Evolutionary conservation across 2,113 vertebrate genomes (phyloP).

Genomic region (Morphnarchus princeps): DNA sequence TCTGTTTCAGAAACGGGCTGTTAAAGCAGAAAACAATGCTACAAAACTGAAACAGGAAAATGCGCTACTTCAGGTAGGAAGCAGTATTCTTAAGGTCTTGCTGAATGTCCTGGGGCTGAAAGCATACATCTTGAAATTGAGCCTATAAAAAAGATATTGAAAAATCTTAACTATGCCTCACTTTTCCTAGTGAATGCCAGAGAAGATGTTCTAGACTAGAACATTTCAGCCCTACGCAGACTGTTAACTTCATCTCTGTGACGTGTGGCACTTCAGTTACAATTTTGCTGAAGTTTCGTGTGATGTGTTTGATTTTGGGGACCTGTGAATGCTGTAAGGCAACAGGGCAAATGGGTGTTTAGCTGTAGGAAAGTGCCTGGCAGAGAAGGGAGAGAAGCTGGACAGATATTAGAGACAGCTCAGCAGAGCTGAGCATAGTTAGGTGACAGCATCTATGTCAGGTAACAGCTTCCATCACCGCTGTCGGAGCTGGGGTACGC

Average conservation of each 20-base stretch:
- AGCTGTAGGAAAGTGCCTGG: not conserved
- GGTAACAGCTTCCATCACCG: not conserved
- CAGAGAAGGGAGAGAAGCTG: not conserved
- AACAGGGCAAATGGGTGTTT: not conserved
- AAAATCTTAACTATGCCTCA: rapidly evolving
- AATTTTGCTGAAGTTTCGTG: rapidly evolving
- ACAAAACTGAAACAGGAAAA: constrained; percentile 82
- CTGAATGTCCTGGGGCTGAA: not conserved
- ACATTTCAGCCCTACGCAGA: rapidly evolving
- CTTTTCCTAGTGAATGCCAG: not conserved
- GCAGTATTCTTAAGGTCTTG: too few relatives aligned
- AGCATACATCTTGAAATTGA: not conserved
- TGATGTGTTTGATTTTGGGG: rapidly evolving
- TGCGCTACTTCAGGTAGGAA: constrained; percentile 76
- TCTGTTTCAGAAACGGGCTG: constrained; percentile 80
- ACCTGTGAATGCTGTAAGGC: not conserved
- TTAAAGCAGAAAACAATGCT: constrained; percentile 81
- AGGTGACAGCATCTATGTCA: rapidly evolving
- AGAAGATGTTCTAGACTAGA: not conserved
- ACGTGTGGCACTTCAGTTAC: rapidly evolving
- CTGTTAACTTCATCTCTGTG: too few relatives aligned
- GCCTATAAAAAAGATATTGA: not conserved
- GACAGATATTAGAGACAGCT: not conserved
- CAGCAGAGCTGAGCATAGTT: not conserved
- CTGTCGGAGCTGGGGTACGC: rapidly evolving